Conservation (phyloP, 2,888 invertebrate species). For the Acronicta psi region DNA sequence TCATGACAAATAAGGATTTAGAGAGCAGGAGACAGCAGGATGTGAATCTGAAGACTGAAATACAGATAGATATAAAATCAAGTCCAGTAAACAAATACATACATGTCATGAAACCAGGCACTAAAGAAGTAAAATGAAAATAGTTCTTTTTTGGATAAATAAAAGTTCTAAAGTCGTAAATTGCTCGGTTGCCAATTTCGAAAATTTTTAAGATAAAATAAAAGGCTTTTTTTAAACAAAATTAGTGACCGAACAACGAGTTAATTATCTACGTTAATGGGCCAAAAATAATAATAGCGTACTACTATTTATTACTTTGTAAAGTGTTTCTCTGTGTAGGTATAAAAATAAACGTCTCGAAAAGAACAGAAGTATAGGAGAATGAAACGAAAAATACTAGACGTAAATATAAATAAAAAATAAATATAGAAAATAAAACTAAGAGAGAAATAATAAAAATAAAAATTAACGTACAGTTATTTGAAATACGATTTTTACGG, state of each 20-base stretch:
- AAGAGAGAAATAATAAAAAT: constrained; percentile 64
- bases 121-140: constrained; percentile 68
- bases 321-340: constrained; percentile 89
- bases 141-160: constrained; percentile 72
- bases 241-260: constrained; percentile 81
- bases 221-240: constrained; percentile 47
- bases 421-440: constrained; percentile 69
- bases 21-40: constrained; percentile 48
- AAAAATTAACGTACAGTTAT: constrained; percentile 64
- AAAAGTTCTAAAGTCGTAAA: constrained; percentile 69
- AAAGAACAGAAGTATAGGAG: constrained; percentile 84
- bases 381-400: constrained; percentile 70
- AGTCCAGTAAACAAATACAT: constrained; percentile 51
- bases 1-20: constrained; percentile 75
- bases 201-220: constrained; percentile 10
- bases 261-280: constrained; percentile 81
- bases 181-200: constrained; percentile 81
- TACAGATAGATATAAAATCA: constrained; percentile 55
- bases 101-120: constrained; percentile 83
- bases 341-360: constrained; percentile 77
- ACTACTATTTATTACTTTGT: constrained; percentile 82
- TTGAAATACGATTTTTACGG: constrained; percentile 71
- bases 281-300: constrained; percentile 84
- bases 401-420: constrained; percentile 65
- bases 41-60: constrained; percentile 49